These are phyloP conservation scores for Paragorgia papillata DNA, from an alignment of 92 coral and sea anemone species.

Conservation along the genomic window DNA sequence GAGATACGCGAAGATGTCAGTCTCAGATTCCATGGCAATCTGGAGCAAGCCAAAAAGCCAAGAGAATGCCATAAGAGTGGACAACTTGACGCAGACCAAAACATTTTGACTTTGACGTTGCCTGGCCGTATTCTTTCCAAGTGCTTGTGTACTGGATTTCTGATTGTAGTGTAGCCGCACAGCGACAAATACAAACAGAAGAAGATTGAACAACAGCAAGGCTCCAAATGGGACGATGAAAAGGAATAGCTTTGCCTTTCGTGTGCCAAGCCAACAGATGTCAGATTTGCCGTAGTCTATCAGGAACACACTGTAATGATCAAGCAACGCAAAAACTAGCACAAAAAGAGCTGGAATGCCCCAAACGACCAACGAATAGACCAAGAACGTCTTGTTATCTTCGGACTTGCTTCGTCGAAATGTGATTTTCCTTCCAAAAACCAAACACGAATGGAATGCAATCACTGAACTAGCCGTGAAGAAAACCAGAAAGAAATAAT, in stretches of 20 bases:
- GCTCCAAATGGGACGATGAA: conserved; percentile 1
- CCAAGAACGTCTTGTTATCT: conserved; percentile 9
- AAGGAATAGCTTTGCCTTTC: not conserved
- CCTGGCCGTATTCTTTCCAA: not conserved
- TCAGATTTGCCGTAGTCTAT: conserved; percentile 19
- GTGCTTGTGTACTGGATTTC: not conserved
- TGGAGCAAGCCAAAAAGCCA: conserved; percentile 12
- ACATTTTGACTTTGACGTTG: not conserved
- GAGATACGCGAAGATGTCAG: conserved; percentile 5
- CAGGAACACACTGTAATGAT: conserved; percentile 13
- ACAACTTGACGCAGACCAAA: not conserved
- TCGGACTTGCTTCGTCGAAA: conserved; percentile 28
- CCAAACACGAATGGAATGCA: conserved; percentile 33
- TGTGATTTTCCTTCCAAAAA: conserved; percentile 23
- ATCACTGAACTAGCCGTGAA: conserved; percentile 41
- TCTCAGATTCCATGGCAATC: not conserved
- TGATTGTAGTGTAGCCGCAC: not conserved
- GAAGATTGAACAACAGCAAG: not conserved
- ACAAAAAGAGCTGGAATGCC: conserved; percentile 23
- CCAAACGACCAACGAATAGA: conserved; percentile 16
- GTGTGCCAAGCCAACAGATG: conserved; percentile 29
- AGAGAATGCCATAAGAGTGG: conserved; percentile 5
- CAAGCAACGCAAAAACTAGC: conserved; percentile 15
- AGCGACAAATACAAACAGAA: not conserved
- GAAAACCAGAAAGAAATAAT: conserved; percentile 35